Evolutionary conservation across 2,888 invertebrate species (phyloP), one percentile per base, ranked within the genome.

Genomic region (Sesia bembeciformis): DNA sequence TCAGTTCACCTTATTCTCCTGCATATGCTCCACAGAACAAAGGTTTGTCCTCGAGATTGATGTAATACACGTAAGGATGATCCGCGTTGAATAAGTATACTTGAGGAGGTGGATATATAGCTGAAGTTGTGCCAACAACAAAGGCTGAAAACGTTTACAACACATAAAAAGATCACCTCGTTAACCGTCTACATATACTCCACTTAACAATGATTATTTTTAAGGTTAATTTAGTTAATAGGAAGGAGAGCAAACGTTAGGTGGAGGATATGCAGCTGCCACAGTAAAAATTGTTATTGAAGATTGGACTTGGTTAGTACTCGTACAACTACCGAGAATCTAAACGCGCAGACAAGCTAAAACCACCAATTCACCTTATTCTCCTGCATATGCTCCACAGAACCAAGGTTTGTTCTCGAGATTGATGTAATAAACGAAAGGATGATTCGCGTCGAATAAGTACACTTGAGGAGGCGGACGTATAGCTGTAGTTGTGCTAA

Each of bases 131-230:
- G 8, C 55, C 54, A n/a, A 64, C 54, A 5, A 60, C 50, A 5
- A 61, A 7, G 42, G 58, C 66, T 68, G 66, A 53, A 68, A 64
- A 49, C 38, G 7, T 38, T 50, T 3, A 50, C 23, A 46, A 46
- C 4, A 46, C 7, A 46, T 46, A 8, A 0, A 8, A 46, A 23
- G 23, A 1, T 23, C 23, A 23, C 23, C 23, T 23, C 23, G 23
- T 23, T 23, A 23, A 23, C 23, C 23, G 23, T 23, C 23, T 23
- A 23, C 23, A 23, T 23, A 23, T 23, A 23, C 23, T 23, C 23
- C 23, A 23, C 23, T 23, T 23, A 23, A 23, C 23, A 23, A 23
- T 1, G 23, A 23, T 23, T 23, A 23, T 23, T 23, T 23, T 23
- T 1, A 23, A 23, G 23, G 23, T 23, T 23, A 23, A 23, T 23